Evolutionary conservation across 2,113 vertebrate species (phyloP).

Genomic region (Hippopotamus amphibius): DNA sequence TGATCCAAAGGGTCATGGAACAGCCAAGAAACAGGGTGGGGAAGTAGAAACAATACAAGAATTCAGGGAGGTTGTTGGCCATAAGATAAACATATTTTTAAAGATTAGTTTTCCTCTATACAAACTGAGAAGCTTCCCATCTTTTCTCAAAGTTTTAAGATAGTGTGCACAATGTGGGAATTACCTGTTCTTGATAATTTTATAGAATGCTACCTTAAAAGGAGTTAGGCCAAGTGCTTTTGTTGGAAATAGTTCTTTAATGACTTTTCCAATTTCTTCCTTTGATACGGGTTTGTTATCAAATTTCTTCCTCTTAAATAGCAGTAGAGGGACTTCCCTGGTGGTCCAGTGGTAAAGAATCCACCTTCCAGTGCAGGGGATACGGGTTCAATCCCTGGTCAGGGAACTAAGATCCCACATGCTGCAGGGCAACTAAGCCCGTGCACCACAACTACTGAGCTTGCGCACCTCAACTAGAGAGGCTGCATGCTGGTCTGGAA

Average conservation of each 20-base stretch:
- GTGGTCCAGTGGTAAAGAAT: no score
- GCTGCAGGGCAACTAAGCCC: no score
- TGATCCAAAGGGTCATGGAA: not conserved
- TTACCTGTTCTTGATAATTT: not conserved
- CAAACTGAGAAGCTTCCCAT: not conserved
- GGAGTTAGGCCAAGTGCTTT: not conserved
- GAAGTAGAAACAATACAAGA: not conserved
- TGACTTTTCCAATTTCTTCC: not conserved
- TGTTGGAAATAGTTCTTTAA: constrained; percentile 40
- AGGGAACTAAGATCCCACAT: no score
- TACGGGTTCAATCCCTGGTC: no score
- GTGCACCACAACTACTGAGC: no score
- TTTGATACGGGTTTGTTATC: not conserved
- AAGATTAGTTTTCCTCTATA: not conserved
- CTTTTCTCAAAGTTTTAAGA: constrained; percentile 13
- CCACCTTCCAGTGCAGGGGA: no score
- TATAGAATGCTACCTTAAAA: not conserved
- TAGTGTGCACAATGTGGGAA: not conserved
- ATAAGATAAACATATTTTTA: not conserved
- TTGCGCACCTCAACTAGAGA: no score
- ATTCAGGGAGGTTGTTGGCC: not conserved
- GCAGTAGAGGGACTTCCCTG: not conserved
- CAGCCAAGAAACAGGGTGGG: not conserved
- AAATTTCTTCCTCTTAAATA: not conserved
- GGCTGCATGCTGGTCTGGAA: no score